Conservation (phyloP, 1,140 invertebrate species). For the Sinonovacula constricta region DNA sequence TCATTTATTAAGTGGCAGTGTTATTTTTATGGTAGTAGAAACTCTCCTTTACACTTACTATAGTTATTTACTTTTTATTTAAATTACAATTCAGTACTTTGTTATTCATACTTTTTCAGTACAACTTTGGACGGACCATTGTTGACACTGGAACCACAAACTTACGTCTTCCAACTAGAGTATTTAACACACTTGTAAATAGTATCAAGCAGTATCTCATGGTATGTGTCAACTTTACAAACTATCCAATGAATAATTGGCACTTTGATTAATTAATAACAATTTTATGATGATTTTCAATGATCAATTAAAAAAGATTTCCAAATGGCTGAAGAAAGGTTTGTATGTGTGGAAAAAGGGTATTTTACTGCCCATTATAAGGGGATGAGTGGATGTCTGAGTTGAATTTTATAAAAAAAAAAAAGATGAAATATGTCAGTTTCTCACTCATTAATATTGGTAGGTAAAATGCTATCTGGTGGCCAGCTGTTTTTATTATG, state of each 20-base stretch:
- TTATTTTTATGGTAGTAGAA: too few relatives aligned
- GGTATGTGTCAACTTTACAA: slow-evolving; percentile 33
- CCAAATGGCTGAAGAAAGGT: neutral
- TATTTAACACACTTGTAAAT: slow-evolving; percentile 69
- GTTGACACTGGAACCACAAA: slow-evolving; percentile 79
- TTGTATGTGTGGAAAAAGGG: neutral
- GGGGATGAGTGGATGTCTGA: too few relatives aligned
- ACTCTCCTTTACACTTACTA: too few relatives aligned
- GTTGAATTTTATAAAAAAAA: too few relatives aligned
- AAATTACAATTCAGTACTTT: too few relatives aligned
- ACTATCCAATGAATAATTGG: neutral
- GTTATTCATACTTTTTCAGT: too few relatives aligned
- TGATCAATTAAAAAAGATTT: neutral
- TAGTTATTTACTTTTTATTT: too few relatives aligned
- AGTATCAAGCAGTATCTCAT: slow-evolving; percentile 45
- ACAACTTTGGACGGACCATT: slow-evolving; percentile 78
- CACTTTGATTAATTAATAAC: neutral
- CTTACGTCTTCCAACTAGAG: slow-evolving; percentile 73
- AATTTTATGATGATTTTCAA: neutral
- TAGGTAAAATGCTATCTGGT: too few relatives aligned
- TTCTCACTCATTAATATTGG: too few relatives aligned
- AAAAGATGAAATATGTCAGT: too few relatives aligned
- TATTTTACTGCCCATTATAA: neutral
- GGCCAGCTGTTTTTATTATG: too few relatives aligned
- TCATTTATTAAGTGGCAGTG: too few relatives aligned